Conservation (phyloP, 2,797 vertebrate species). For the Pristis pectinata region DNA sequence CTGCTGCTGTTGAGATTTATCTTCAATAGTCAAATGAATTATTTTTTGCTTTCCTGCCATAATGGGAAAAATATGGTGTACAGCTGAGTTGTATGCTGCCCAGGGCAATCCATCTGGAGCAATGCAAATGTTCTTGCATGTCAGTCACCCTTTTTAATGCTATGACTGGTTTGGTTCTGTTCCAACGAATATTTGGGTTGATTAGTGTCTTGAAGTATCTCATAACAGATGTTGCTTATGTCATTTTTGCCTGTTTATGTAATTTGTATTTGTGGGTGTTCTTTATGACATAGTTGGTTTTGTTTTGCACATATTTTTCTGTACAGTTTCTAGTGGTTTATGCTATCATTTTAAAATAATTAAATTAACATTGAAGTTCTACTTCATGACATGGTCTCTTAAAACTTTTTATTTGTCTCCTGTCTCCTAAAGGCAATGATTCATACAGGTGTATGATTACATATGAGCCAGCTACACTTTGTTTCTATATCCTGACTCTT, state of each 20-base stretch:
- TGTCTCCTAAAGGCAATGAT: background rate
- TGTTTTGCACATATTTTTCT: background rate
- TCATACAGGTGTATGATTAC: background rate
- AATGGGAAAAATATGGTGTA: background rate
- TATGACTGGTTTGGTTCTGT: slow-evolving; percentile 1
- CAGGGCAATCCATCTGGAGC: background rate
- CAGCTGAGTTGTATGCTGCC: background rate
- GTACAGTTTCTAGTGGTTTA: background rate
- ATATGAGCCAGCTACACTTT: background rate
- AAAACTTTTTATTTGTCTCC: background rate
- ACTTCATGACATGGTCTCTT: background rate
- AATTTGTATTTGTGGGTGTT: background rate
- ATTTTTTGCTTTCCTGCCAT: background rate
- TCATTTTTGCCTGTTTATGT: background rate
- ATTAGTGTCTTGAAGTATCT: background rate
- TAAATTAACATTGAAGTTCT: background rate
- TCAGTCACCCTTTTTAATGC: slow-evolving; percentile 10
- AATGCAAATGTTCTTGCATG: background rate
- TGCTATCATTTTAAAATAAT: background rate
- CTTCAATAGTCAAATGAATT: slow-evolving; percentile 4
- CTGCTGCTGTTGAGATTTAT: background rate
- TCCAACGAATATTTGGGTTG: slow-evolving; percentile 13
- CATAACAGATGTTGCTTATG: background rate
- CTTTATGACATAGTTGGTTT: background rate
- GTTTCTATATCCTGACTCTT: background rate